Evolutionary conservation across 1,140 invertebrate species (phyloP).

Genomic region (Drosophila equinoxialis): DNA sequence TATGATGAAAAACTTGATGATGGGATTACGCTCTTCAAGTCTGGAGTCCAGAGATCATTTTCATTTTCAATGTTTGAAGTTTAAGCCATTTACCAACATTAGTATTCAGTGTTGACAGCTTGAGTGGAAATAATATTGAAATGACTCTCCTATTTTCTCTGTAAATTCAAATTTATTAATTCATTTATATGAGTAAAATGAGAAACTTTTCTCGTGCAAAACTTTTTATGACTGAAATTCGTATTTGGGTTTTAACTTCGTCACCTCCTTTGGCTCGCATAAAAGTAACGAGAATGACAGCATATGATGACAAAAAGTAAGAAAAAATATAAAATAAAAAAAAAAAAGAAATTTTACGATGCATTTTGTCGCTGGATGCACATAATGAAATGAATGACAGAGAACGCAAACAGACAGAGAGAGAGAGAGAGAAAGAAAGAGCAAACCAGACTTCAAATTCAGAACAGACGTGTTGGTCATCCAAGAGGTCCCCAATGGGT

Average conservation of each 20-base stretch:
- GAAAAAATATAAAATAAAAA: background rate
- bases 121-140: too few species aligned
- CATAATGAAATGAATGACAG: background rate
- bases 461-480: background rate
- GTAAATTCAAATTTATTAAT: background rate
- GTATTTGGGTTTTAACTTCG: background rate
- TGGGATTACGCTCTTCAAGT: too few species aligned
- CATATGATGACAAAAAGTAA: background rate
- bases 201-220: background rate
- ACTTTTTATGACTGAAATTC: background rate
- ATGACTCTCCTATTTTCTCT: too few species aligned
- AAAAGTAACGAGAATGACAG: background rate
- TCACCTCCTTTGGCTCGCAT: background rate
- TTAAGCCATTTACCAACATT: too few species aligned
- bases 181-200: background rate
- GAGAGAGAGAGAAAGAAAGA: background rate
- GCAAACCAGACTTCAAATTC: background rate
- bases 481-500: background rate
- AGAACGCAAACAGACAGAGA: background rate
- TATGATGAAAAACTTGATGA: too few species aligned
- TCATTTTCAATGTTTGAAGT: too few species aligned
- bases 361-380: conserved; percentile 1
- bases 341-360: background rate
- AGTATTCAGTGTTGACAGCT: too few species aligned
- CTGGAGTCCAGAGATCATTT: too few species aligned